Base-by-base conservation (phyloP, 2,888 invertebrate species). In the Megastigmus dorsalis region DNA sequence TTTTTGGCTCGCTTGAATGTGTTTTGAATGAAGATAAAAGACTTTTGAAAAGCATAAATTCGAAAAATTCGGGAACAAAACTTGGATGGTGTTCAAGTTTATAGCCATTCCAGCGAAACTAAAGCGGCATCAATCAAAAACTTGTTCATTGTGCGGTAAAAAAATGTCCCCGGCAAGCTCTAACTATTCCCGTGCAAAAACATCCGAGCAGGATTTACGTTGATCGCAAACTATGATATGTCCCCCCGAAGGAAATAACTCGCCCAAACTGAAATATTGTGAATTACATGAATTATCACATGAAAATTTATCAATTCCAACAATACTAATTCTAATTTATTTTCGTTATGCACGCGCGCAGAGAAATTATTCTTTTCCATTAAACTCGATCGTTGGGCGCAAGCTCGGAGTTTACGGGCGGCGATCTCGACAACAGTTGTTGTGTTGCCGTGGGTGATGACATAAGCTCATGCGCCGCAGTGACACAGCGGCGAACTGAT, bases 131-230 rank as follows among this genome's bases (percentile, higher is more conserved):
- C 28, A 9, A 41, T 54, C 43, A 26, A 45, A 70, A 55, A 63
- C 33, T 63, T 63, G 54, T 45, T 41, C 52, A 41, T 28, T 36
- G 33, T 48, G 15, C n/a, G 18, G 33, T 1, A 18, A 38, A 54
- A 55, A 63, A 71, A 18, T 48, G 55, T 63, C 63, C 63, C 15
- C 45, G 38, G 20, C 71, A 55, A 43, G 15, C 33, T 45, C 15
- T 13, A 3, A 28, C 45, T 54, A 3, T 9, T 28, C 26, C 59
- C 20, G 18, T 15, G 57, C 28, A 10, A 48, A 70, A 68, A 15
- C 4, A 38, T 28, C 15, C 6, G 48, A 33, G 33, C n/a, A 20
- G 6, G 18, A 59, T 50, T 68, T 57, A 18, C 68, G 38, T 68
- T 59, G 50, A 50, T 59, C 18, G 6, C 15, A 28, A 36, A 67